Base-by-base conservation (phyloP, 2,113 vertebrate genomes). In the Pantherophis guttatus region DNA sequence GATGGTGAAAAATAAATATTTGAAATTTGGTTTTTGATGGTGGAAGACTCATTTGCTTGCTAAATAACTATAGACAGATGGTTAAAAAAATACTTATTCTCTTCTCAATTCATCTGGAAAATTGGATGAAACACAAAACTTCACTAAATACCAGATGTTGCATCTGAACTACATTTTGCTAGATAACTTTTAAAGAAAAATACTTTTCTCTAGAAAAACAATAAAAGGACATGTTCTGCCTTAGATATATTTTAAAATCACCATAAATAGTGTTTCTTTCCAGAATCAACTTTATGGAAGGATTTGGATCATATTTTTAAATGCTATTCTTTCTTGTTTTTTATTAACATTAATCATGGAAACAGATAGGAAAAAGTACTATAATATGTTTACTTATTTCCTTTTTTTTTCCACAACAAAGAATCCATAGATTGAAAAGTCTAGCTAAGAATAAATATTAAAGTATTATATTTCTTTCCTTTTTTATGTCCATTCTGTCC, bases 131-230 rank as follows among this genome's bases (percentile, higher is more conserved):
- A 95, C 85, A 90, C 89, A 93, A 93, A 53, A 91, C 48, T 87
- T 96, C 13, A 26, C 95, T 94, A 93, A 87, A 93, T 86, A 95
- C 39, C 92, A 95, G 90, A 95, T 93, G 53, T 86, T 96, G 24
- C 88, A 87, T 91, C 87, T 90, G 81, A 93, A 93, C 65, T 85
- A 91, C 93, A 87, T 94, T 94, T 96, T 96, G 86, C 93, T 90
- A 92, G n/a, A 8, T 85, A 91, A 94, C 15, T 58, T 58, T 91
- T 54, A 93, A 93, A 88, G 26, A 94, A 92, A 55, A 0, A 0
- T 86, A 39, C 57, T 91, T 92, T 94, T 75, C 1, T 2, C 0
- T 90, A 92, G 94, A 33, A 39, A 15, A 29, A 59, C 33, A 44
- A 33, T 52, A 4, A 52, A 65, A 24, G 4, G 15, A 65, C 21